Percentiles rank a stretch among this genome's conserved stretches.
phyloP scores from a whole-genome alignment of 2,888 invertebrate species.

The Lycocerus yunnanus region DNA sequence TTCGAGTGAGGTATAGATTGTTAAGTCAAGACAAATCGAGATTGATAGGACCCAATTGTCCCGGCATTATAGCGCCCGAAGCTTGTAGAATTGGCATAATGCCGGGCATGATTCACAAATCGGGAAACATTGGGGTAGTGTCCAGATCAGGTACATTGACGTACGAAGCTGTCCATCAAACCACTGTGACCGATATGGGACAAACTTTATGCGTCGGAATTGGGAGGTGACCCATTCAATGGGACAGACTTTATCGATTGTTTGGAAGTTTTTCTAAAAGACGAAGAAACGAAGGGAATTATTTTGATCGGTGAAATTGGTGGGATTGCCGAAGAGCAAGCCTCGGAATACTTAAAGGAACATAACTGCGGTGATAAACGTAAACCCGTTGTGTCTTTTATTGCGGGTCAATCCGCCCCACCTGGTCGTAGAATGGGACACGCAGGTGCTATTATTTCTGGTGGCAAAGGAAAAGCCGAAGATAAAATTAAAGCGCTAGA shows the following conservation, averaged over 20 bases:
- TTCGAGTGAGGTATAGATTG: slow-evolving; percentile 70
- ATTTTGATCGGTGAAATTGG: slow-evolving; percentile 96
- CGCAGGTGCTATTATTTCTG: slow-evolving; percentile 98
- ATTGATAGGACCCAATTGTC: slow-evolving; percentile 83
- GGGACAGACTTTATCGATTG: slow-evolving; percentile 99
- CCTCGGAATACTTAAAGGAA: slow-evolving; percentile 83
- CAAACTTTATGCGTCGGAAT: slow-evolving; percentile 97
- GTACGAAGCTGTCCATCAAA: slow-evolving; percentile 79
- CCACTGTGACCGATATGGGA: slow-evolving; percentile 75
- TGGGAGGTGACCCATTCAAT: slow-evolving; percentile 93
- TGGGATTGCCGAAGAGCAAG: slow-evolving; percentile 94
- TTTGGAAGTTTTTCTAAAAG: slow-evolving; percentile 88
- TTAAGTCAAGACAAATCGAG: slow-evolving; percentile 70
- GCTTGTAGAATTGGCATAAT: slow-evolving; percentile 86
- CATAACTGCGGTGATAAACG: slow-evolving; percentile 78
- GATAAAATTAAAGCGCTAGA: slow-evolving; percentile 93
- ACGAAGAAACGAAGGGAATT: slow-evolving; percentile 92
- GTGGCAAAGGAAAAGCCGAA: slow-evolving; percentile 94
- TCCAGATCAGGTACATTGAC: slow-evolving; percentile 76
- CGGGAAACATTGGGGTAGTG: slow-evolving; percentile 74
- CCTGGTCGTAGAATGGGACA: slow-evolving; percentile 98
- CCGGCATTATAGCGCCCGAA: slow-evolving; percentile 76
- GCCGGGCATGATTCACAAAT: slow-evolving; percentile 80
- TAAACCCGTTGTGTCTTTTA: slow-evolving; percentile 97
- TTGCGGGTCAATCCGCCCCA: slow-evolving; percentile 96